Percentiles rank a stretch among this genome's conserved stretches.
Conservation (phyloP, 1,140 invertebrate genomes). For the Brachionus angularis region DNA sequence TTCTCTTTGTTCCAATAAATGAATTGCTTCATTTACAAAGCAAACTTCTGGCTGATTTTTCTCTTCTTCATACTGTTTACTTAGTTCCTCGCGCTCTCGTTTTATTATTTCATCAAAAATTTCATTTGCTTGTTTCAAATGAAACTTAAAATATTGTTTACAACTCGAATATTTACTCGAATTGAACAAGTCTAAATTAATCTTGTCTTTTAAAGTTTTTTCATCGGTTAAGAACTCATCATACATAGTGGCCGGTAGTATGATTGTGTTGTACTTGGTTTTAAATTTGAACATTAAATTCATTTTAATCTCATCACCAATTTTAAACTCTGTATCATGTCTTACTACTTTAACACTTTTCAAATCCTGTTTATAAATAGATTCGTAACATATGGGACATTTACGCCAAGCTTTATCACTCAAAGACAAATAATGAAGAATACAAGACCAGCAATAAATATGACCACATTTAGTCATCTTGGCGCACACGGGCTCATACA, state of each 20-base stretch:
- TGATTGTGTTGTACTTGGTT: slow-evolving; percentile 11
- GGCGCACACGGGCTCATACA: slow-evolving; percentile 69
- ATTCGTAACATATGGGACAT: slow-evolving; percentile 82
- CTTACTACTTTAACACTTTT: slow-evolving; percentile 11
- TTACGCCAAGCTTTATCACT: slow-evolving; percentile 71
- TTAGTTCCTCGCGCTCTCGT: slow-evolving; percentile 68
- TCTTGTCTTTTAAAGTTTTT: background rate
- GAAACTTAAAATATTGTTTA: slow-evolving; percentile 25
- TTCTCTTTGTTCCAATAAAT: slow-evolving; percentile 62
- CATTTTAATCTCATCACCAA: slow-evolving; percentile 72
- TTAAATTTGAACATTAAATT: slow-evolving; percentile 66
- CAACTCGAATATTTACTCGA: background rate
- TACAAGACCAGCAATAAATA: slow-evolving; percentile 89
- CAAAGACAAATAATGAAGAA: slow-evolving; percentile 81
- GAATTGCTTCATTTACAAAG: slow-evolving; percentile 76
- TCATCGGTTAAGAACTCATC: slow-evolving; percentile 3
- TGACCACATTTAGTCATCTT: slow-evolving; percentile 91
- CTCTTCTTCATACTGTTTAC: slow-evolving; percentile 63
- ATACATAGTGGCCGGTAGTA: background rate
- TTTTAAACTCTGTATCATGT: slow-evolving; percentile 58
- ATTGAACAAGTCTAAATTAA: slow-evolving; percentile 18
- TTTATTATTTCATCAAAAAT: slow-evolving; percentile 68
- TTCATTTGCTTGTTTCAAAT: slow-evolving; percentile 55
- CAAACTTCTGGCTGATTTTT: slow-evolving; percentile 71
- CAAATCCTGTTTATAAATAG: slow-evolving; percentile 60